Evolutionary conservation across 2,113 vertebrate genomes (phyloP).

Genomic region (Elephantulus edwardii): DNA sequence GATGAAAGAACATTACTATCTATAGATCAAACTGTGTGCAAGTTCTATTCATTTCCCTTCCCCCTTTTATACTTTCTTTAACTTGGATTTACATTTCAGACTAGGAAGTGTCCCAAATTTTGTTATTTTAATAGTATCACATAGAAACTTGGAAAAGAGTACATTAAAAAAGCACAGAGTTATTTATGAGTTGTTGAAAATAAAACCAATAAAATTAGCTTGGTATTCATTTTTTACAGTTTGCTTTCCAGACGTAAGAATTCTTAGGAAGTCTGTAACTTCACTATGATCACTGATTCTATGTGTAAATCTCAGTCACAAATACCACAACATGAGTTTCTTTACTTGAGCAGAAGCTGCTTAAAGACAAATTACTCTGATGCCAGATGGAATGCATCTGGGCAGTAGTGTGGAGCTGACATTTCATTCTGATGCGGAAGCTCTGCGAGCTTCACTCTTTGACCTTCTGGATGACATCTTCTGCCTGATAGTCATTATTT

Average conservation of each 20-base stretch:
- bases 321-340: neutral
- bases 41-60: neutral
- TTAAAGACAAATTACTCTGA: conserved; percentile 61
- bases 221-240: neutral
- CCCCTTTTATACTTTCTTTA: neutral
- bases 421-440: conserved; percentile 8
- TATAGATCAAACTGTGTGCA: neutral
- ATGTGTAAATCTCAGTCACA: neutral
- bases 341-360: conserved; percentile 52
- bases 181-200: neutral
- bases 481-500: conserved; percentile 64
- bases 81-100: neutral
- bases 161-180: neutral
- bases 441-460: conserved; percentile 34
- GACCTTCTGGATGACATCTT: conserved; percentile 60
- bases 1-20: neutral
- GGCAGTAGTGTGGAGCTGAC: neutral
- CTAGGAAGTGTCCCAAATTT: neutral
- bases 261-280: neutral
- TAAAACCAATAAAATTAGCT: neutral
- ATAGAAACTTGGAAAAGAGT: neutral
- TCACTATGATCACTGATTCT: conserved; percentile 32
- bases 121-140: neutral
- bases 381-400: conserved; percentile 20
- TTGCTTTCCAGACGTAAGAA: conserved; percentile 32